A percentile compares a stretch with the other conserved stretches of the same genome.
Evolutionary conservation across 2,888 invertebrate genomes (phyloP).

Genomic region (Cataglyphis rosenhaueri): DNA sequence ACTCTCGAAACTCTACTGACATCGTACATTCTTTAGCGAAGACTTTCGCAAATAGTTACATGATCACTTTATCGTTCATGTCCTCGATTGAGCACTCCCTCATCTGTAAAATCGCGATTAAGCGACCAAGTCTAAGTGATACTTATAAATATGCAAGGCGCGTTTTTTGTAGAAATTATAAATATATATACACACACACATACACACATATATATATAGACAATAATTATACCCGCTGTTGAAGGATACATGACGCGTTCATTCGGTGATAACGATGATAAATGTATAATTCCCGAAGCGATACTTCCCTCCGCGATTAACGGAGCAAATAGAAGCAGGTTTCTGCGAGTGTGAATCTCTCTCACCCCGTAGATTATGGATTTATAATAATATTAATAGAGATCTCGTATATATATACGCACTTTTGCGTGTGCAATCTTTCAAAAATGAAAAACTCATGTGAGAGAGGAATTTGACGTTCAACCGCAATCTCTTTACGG

Average conservation of each 20-base stretch:
- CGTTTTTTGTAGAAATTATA: slow-evolving; percentile 53
- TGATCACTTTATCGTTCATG: slow-evolving; percentile 17
- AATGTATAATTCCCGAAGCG: slow-evolving; percentile 53
- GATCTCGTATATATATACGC: slow-evolving; percentile 2
- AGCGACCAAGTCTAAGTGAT: slow-evolving; percentile 45
- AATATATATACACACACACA: slow-evolving; percentile 34
- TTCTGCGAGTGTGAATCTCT: slow-evolving; percentile 61
- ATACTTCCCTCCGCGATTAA: slow-evolving; percentile 66
- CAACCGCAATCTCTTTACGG: slow-evolving; percentile 57
- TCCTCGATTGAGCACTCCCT: background rate
- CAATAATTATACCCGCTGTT: slow-evolving; percentile 75
- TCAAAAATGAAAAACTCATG: background rate
- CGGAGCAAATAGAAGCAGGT: slow-evolving; percentile 70
- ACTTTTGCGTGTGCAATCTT: background rate
- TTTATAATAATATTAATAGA: slow-evolving; percentile 6
- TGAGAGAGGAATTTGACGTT: slow-evolving; percentile 1
- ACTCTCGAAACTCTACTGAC: background rate
- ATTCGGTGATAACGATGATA: slow-evolving; percentile 53
- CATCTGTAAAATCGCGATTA: slow-evolving; percentile 34
- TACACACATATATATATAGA: slow-evolving; percentile 67
- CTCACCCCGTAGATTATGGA: slow-evolving; percentile 16
- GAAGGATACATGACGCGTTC: slow-evolving; percentile 55
- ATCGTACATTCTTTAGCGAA: background rate
- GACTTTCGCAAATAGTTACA: background rate
- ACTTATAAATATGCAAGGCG: slow-evolving; percentile 31